Conservation (phyloP, 2,113 vertebrate species). For the Loxodonta africana region DNA sequence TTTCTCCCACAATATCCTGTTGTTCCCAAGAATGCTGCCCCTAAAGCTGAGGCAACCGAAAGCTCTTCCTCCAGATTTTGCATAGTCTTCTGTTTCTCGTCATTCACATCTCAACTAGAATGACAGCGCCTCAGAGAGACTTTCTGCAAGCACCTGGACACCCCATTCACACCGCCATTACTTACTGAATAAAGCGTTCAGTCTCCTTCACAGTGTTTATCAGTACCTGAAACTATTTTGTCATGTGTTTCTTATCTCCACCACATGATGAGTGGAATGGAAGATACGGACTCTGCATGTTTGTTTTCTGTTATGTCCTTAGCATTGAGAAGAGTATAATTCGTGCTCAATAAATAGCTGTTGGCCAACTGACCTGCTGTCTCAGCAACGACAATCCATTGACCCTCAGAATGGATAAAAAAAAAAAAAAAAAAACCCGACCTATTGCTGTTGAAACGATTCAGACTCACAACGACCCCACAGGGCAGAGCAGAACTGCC, state of each 20-base stretch:
- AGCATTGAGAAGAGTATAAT: neutral
- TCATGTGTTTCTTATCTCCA: neutral
- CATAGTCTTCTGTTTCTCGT: neutral
- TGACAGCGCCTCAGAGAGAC: neutral
- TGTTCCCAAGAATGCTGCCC: neutral
- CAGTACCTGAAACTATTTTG: neutral
- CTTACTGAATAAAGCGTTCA: neutral
- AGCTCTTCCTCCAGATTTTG: neutral
- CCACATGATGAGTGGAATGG: neutral
- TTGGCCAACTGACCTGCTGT: neutral
- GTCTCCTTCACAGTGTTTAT: neutral
- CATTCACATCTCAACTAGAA: rapidly evolving
- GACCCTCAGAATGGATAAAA: neutral
- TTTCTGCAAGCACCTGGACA: neutral
- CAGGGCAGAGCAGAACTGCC: neutral
- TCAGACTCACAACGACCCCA: neutral
- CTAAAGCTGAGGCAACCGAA: too few species aligned
- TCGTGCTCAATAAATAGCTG: neutral
- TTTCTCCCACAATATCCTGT: neutral
- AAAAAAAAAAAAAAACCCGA: too few species aligned
- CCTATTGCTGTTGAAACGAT: too few species aligned
- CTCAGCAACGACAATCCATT: neutral
- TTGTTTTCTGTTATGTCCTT: neutral
- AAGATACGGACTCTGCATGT: neutral
- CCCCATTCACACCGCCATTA: neutral